phyloP scores from a whole-genome alignment of 53 echinoderm and acorn worm species.

The Astropecten irregularis region DNA sequence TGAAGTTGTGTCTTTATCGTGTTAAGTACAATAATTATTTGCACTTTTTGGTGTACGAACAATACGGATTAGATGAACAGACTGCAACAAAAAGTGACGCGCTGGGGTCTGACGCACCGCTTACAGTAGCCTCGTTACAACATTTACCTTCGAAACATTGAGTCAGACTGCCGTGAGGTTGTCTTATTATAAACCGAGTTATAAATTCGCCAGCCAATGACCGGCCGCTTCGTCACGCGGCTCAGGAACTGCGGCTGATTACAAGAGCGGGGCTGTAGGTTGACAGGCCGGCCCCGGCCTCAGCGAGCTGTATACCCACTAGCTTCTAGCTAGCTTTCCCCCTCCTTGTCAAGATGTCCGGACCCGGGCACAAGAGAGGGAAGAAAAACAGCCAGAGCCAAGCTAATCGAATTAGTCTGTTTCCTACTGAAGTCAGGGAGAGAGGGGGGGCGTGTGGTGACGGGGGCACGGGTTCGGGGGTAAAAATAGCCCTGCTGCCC shows the following conservation, averaged over 20 bases:
- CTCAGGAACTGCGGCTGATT: conserved; percentile 41
- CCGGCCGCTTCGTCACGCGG: conserved; percentile 39
- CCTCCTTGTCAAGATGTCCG: conserved; percentile 25
- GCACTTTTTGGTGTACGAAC: too few species aligned
- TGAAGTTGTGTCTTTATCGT: too few species aligned
- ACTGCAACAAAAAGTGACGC: too few species aligned
- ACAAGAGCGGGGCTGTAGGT: conserved; percentile 24
- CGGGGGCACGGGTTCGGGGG: conserved; percentile 4
- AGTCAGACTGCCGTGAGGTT: conserved; percentile 23
- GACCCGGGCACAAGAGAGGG: background rate
- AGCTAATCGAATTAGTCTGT: conserved; percentile 60
- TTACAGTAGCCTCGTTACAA: background rate
- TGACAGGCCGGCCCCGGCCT: conserved; percentile 47
- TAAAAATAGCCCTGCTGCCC: conserved; percentile 18
- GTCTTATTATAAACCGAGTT: background rate
- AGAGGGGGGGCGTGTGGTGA: conserved; percentile 15
- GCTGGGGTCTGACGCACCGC: background rate
- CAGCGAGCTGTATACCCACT: too few species aligned
- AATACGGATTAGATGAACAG: too few species aligned
- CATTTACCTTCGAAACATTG: conserved; percentile 4
- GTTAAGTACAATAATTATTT: too few species aligned
- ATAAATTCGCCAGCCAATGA: conserved; percentile 17
- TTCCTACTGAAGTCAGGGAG: conserved; percentile 38
- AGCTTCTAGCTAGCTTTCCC: background rate
- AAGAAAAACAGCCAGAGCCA: conserved; percentile 44